Conservation (phyloP, 2,888 invertebrate genomes). For the Temnothorax unifasciatus region DNA sequence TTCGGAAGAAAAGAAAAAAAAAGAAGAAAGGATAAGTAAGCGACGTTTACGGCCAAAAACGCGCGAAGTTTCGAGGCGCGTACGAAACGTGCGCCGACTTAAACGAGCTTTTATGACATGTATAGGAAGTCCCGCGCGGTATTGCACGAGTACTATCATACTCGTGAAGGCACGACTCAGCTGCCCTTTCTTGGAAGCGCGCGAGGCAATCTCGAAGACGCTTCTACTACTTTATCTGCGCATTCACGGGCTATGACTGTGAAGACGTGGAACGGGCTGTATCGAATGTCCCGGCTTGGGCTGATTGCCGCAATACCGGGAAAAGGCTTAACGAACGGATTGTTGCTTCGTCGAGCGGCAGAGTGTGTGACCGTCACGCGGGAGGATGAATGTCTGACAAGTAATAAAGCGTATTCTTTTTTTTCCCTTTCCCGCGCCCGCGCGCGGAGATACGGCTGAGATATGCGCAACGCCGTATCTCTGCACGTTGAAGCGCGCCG, state of each 20-base stretch:
- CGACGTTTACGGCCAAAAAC: conserved; percentile 37
- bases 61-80: conserved; percentile 27
- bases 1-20: background rate
- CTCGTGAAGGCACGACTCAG: conserved; percentile 14
- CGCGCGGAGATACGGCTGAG: conserved; percentile 17
- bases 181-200: conserved; percentile 67
- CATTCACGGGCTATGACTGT: conserved; percentile 63
- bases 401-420: conserved; percentile 60
- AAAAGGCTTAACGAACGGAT: conserved; percentile 76
- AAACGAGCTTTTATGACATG: conserved; percentile 63
- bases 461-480: conserved; percentile 33
- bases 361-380: conserved; percentile 67
- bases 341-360: conserved; percentile 69
- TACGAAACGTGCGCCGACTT: conserved; percentile 53
- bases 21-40: background rate
- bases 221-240: conserved; percentile 66
- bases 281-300: conserved; percentile 72
- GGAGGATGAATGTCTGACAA: conserved; percentile 73
- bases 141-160: conserved; percentile 56
- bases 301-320: conserved; percentile 74
- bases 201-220: conserved; percentile 70
- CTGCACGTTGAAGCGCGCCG: background rate
- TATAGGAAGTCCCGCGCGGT: conserved; percentile 55
- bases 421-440: background rate
- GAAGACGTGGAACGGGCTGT: conserved; percentile 63